Percentiles rank a stretch among this genome's conserved stretches.
phyloP scores from a whole-genome alignment of 2,113 vertebrate species.

The Varanus komodoensis region DNA sequence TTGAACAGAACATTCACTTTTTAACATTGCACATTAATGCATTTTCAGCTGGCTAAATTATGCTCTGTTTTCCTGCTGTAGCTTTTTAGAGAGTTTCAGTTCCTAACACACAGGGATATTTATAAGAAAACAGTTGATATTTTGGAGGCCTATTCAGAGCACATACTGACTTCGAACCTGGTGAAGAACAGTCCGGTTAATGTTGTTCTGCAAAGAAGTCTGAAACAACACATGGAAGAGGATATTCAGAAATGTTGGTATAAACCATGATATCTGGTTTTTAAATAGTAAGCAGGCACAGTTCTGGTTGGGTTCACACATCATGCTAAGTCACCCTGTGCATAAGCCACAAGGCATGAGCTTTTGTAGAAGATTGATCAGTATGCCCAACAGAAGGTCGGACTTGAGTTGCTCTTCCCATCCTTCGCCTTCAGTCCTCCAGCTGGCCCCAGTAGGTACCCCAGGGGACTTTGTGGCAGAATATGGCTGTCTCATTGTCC shows the following conservation, averaged over 20 bases:
- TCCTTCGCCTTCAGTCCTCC: too few relatives aligned
- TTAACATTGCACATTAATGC: too few relatives aligned
- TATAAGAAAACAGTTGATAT: conserved; percentile 74
- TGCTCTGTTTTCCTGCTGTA: conserved; percentile 46
- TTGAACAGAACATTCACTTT: not conserved
- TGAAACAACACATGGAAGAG: conserved; percentile 70
- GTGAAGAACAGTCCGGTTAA: conserved; percentile 73
- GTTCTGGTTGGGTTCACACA: not conserved
- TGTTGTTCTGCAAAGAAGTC: conserved; percentile 66
- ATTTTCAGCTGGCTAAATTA: not conserved
- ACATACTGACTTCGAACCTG: conserved; percentile 67
- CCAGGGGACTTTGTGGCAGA: too few relatives aligned
- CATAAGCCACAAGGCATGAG: too few relatives aligned
- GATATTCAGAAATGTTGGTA: conserved; percentile 72
- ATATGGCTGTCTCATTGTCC: too few relatives aligned
- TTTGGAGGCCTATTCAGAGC: conserved; percentile 78
- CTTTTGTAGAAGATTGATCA: too few relatives aligned
- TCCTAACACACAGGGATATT: conserved; percentile 75
- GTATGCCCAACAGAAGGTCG: too few relatives aligned
- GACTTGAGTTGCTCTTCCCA: too few relatives aligned
- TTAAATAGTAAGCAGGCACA: not conserved
- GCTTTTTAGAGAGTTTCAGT: conserved; percentile 79
- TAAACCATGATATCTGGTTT: conserved; percentile 25
- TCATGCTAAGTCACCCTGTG: too few relatives aligned
- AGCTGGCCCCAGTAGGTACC: too few relatives aligned